phyloP scores from a whole-genome alignment of 1,140 invertebrate species.

The Alviniconcha marisindica region DNA sequence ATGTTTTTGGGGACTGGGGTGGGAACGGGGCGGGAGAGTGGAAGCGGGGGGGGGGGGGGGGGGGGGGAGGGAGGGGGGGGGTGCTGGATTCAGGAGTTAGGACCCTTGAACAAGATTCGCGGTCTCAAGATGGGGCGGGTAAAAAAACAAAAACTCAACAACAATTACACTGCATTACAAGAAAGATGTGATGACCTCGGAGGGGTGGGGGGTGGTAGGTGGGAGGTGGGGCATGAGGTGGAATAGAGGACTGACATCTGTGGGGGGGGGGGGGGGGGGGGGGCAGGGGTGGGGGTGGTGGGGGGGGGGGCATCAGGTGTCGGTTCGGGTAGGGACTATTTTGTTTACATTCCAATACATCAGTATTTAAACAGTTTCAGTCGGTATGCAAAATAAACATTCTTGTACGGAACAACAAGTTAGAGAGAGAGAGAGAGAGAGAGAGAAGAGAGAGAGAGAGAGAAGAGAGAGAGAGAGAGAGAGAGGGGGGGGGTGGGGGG shows the following conservation, averaged over 20 bases:
- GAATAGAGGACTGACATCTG: not conserved
- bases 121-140: too few relatives aligned
- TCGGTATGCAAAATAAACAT: not conserved
- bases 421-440: not conserved
- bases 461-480: not conserved
- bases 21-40: not conserved
- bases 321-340: not conserved
- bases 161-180: too few relatives aligned
- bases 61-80: not conserved
- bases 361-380: not conserved
- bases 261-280: not conserved
- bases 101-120: too few relatives aligned
- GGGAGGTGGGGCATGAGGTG: not conserved
- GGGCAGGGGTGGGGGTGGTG: not conserved
- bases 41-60: not conserved
- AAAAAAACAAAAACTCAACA: too few relatives aligned
- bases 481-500: not conserved
- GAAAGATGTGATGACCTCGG: too few relatives aligned
- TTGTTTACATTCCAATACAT: not conserved
- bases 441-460: not conserved
- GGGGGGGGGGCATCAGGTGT: not conserved
- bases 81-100: too few relatives aligned
- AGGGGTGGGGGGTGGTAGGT: too few relatives aligned
- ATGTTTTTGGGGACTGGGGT: too few relatives aligned
- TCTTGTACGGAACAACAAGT: not conserved